Percentiles rank a stretch among this genome's conserved stretches.
These are phyloP conservation scores for Dysmachus trigonus DNA, from an alignment of 2,888 invertebrate species.

Conservation along the genomic window DNA sequence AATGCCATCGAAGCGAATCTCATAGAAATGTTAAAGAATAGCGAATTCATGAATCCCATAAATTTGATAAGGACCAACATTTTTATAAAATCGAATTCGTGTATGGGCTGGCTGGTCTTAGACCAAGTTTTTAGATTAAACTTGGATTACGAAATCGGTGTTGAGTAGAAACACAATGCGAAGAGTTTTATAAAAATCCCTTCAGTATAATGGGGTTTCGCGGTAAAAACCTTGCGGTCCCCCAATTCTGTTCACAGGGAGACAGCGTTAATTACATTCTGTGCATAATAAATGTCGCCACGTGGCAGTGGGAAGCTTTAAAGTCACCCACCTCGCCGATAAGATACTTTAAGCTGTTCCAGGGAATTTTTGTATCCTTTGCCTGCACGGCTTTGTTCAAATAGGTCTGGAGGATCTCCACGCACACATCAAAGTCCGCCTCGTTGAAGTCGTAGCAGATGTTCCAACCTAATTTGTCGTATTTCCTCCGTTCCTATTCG, in stretches of 20 bases:
- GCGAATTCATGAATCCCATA: no score
- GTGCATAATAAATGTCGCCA: neutral
- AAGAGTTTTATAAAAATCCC: no score
- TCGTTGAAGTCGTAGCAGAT: conserved; percentile 93
- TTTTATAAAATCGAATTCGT: no score
- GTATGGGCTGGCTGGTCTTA: no score
- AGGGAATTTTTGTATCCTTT: conserved; percentile 76
- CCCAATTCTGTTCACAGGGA: neutral
- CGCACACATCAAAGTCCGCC: conserved; percentile 89
- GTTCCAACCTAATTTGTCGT: conserved; percentile 95
- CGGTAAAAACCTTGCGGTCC: no score
- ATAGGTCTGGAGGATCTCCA: conserved; percentile 85
- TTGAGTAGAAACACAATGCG: no score
- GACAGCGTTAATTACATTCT: neutral
- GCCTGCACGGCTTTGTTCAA: conserved; percentile 73
- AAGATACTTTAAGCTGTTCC: conserved; percentile 90
- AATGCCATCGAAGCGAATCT: no score
- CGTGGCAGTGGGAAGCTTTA: neutral
- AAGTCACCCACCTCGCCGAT: conserved; percentile 80
- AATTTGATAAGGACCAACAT: no score
- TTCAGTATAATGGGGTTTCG: no score
- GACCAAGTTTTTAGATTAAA: no score
- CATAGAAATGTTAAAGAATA: no score
- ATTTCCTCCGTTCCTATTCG: conserved; percentile 85
- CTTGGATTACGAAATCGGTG: no score